Base-by-base conservation (phyloP, 2,113 vertebrate genomes). In the Leucoraja erinaceus region DNA sequence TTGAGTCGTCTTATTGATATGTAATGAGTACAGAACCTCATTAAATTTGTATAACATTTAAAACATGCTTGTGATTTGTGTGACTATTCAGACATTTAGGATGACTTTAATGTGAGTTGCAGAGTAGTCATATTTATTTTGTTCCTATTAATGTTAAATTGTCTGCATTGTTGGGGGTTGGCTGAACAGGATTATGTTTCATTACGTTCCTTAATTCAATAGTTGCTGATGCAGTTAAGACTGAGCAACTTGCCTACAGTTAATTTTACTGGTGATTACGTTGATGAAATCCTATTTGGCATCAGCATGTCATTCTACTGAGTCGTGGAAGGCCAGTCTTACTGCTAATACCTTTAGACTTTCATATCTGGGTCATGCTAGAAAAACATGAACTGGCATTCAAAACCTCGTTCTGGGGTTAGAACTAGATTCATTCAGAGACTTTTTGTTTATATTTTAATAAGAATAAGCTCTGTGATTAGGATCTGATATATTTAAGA, bases 181-280 rank as follows among this genome's bases (percentile, higher is more conserved):
- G 3, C 38, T 72, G 47, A 74, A 91, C 20, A 54, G 90, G 90
- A 38, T 91, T 54, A 72, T 91, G 38, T 70, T 74, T 90, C 86
- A 68, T 90, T 91, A 88, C 63, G n/a, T 63, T 28, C 63, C 83
- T 61, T 86, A 90, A 90, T 38, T 90, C 63, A 70, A 16, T 70
- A 31, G 88, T 63, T 70, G 63, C 66, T 91, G 66, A 91, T 47
- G 66, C 47, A 54, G 66, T 47, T 91, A 74, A 91, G 68, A 66
- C 31, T 72, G 66, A 72, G 38, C 5, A 91, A 25, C 90, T 28
- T 91, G 66, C 38, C 90, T 90, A n/a, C 4, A 63, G 68, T 90
- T 90, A 90, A 90, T 90, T 70, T 90, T 68, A 90, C 33, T 91
- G 8, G 66, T 54, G 66, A 91, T 91, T 91, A 91, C 59, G 33